Evolutionary conservation across 2,888 invertebrate species (phyloP), one percentile per base, ranked within the genome.

Genomic region (Lycocerus yunnanus): DNA sequence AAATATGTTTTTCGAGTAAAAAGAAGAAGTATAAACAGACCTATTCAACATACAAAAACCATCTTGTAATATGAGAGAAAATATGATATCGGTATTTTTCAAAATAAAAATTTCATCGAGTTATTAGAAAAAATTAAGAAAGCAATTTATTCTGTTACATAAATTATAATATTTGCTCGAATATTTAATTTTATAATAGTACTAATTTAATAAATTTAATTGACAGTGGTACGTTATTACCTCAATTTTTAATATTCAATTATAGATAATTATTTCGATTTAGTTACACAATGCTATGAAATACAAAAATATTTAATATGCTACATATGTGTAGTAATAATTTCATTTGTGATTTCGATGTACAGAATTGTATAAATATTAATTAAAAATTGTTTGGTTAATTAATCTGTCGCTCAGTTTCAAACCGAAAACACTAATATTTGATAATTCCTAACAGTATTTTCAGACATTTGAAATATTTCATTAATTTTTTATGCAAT

Each of bases 1-100:
- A 60, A 72, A 68, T 72, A 68, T 66, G 67, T 67, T 72, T 67
- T 67, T 72, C 27, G 61, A 66, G 72, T 66, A 60, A 72, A 71
- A 71, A 65, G 24, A 69, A 72, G 67, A 72, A 68, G 72, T 72
- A 72, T 72, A 67, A 72, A 66, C 66, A 71, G 71, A 59, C 63
- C 67, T 60, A 68, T 68, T 66, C 67, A 67, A 68, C 59, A 66
- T 60, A 66, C 72, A 66, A 24, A 66, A 24, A 24, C 66, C 66
- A 66, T 27, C 24, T 24, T 72, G 43, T 58, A 43, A 60, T 71
- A 71, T 59, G 72, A 72, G 43, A 60, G 60, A 68, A 72, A 72
- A 72, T 71, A 71, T 66, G 66, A 67, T 68, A 21, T 43, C n/a
- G 18, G 15, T 67, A 67, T 72, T 72, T 72, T 72, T 66, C 18